phyloP scores from a whole-genome alignment of 2,113 vertebrate genomes.

The Nanorana parkeri region DNA sequence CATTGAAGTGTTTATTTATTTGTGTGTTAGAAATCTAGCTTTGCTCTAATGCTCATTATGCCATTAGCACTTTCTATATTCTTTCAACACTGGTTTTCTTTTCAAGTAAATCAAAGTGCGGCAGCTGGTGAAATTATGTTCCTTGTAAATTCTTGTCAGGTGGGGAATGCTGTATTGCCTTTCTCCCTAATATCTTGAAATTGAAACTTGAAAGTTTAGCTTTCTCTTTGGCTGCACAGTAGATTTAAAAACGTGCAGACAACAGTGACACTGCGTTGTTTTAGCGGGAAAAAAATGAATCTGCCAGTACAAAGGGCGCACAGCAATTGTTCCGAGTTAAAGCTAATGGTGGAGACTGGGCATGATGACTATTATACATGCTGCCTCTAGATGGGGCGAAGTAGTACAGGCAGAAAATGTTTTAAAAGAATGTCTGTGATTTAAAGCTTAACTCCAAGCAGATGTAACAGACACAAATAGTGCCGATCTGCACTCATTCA shows the following conservation, averaged over 20 bases:
- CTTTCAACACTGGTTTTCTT: slow-evolving; percentile 49
- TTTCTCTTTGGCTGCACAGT: slow-evolving; percentile 3
- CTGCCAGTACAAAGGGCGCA: background rate
- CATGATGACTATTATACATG: too few species aligned
- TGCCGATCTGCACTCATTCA: too few species aligned
- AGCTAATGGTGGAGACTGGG: background rate
- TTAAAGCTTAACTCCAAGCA: too few species aligned
- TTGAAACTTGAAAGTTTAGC: slow-evolving; percentile 41
- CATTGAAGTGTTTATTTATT: slow-evolving; percentile 56
- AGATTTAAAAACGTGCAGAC: slow-evolving; percentile 22
- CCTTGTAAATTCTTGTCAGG: slow-evolving; percentile 38
- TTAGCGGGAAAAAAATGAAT: background rate
- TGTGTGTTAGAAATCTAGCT: slow-evolving; percentile 45
- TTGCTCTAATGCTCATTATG: slow-evolving; percentile 48
- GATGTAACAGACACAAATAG: too few species aligned
- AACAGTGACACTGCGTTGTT: slow-evolving; percentile 1
- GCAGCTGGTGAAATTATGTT: slow-evolving; percentile 48
- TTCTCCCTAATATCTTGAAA: slow-evolving; percentile 31
- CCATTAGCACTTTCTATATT: slow-evolving; percentile 52
- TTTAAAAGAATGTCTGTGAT: too few species aligned
- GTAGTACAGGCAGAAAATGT: too few species aligned
- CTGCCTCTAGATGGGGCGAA: too few species aligned
- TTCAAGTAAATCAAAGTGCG: slow-evolving; percentile 55
- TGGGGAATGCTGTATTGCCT: slow-evolving; percentile 28
- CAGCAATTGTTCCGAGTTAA: background rate